Percentiles rank a stretch among this genome's conserved stretches.
These are phyloP conservation scores for Jordanella pulchra DNA, from an alignment of 2,797 vertebrate genomes.

Conservation along the genomic window DNA sequence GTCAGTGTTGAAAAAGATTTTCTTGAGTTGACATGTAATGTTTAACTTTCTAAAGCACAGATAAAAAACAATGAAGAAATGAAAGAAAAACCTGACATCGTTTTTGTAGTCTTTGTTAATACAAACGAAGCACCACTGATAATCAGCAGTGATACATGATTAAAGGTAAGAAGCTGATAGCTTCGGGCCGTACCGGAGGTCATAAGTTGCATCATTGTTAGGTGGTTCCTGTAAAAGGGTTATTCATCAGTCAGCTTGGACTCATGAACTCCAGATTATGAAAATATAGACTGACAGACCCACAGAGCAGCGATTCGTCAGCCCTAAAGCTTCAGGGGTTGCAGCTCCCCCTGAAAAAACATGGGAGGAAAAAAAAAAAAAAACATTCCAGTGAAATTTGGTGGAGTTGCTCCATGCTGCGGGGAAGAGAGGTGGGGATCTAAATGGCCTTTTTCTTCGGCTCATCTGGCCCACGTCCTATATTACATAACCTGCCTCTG, in stretches of 20 bases:
- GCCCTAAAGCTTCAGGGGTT: slow-evolving; percentile 24
- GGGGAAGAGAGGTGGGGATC: slow-evolving; percentile 53
- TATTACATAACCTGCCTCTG: slow-evolving; percentile 67
- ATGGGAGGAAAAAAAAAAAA: slow-evolving; percentile 47
- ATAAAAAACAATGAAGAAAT: not conserved
- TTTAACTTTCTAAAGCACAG: not conserved
- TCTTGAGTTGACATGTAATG: not conserved
- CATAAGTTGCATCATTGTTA: slow-evolving; percentile 4
- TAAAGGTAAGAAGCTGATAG: not conserved
- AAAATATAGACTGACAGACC: slow-evolving; percentile 33
- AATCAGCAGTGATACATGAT: not conserved
- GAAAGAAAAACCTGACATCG: not conserved
- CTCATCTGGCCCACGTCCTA: slow-evolving; percentile 59
- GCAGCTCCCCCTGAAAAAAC: slow-evolving; percentile 52
- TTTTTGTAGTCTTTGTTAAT: not conserved
- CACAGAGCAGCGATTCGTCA: slow-evolving; percentile 28
- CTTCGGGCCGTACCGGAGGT: not conserved
- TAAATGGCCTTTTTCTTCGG: slow-evolving; percentile 56
- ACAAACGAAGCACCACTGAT: not conserved
- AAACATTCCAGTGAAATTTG: slow-evolving; percentile 62
- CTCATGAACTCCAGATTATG: slow-evolving; percentile 37
- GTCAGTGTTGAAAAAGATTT: slow-evolving; percentile 20
- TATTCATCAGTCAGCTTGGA: slow-evolving; percentile 40
- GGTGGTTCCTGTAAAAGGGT: slow-evolving; percentile 24
- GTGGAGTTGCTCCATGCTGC: slow-evolving; percentile 49